A percentile compares a stretch with the other conserved stretches of the same genome.
Evolutionary conservation across 2,113 vertebrate species (phyloP).

Genomic region (Eretmochelys imbricata): DNA sequence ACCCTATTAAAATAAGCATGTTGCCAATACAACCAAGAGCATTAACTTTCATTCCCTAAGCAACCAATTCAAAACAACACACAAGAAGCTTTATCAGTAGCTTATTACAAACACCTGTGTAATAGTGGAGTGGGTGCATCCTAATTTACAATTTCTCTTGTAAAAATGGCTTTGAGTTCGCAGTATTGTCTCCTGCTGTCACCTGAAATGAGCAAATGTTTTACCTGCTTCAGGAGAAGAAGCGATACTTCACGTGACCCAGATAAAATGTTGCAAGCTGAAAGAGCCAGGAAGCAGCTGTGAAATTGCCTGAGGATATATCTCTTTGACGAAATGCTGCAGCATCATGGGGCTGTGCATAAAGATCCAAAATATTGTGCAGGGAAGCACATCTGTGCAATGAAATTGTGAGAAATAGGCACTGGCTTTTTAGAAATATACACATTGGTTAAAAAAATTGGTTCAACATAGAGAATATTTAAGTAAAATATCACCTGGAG

Average conservation of each 20-base stretch:
- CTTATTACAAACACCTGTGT: background rate
- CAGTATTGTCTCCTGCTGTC: background rate
- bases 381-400: constrained; percentile 4
- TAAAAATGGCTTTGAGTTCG: background rate
- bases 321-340: constrained; percentile 49
- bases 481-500: constrained; percentile 8
- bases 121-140: background rate
- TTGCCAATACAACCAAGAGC: background rate
- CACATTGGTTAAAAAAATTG: background rate
- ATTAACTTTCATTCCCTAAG: constrained; percentile 13
- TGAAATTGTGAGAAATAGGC: background rate
- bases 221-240: constrained; percentile 55
- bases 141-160: background rate
- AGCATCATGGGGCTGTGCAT: background rate
- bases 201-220: background rate
- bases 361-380: constrained; percentile 40
- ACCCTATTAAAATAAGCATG: background rate
- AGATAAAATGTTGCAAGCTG: constrained; percentile 37
- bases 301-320: constrained; percentile 41
- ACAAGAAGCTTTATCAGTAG: background rate
- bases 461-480: background rate
- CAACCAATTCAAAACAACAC: background rate
- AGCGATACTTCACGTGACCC: constrained; percentile 32
- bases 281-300: constrained; percentile 57
- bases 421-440: background rate